Evolutionary conservation across 2,888 invertebrate species (phyloP).

Genomic region (Pimpla rufipes): DNA sequence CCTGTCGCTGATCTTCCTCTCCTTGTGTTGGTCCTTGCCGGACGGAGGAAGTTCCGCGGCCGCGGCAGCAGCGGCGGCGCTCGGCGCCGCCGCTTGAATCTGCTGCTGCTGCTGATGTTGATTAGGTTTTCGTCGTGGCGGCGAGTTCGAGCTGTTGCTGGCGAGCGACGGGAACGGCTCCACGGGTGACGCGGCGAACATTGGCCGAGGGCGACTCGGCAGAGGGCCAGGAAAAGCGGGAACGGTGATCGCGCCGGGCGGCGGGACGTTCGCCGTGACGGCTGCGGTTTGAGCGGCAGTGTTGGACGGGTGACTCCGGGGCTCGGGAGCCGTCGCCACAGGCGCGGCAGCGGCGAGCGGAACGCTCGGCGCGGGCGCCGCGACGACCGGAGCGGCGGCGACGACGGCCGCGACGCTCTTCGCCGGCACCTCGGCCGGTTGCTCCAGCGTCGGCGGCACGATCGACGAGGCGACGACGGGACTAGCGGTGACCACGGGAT

Average conservation of each 20-base stretch:
- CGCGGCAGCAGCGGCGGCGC: slow-evolving; percentile 52
- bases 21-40: slow-evolving; percentile 77
- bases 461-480: slow-evolving; percentile 23
- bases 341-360: slow-evolving; percentile 58
- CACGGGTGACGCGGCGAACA: slow-evolving; percentile 45
- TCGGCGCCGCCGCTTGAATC: slow-evolving; percentile 53
- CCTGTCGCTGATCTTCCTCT: slow-evolving; percentile 78
- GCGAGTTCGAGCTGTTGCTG: slow-evolving; percentile 76
- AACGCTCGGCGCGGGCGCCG: slow-evolving; percentile 54
- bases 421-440: slow-evolving; percentile 46
- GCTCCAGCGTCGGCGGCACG: slow-evolving; percentile 16
- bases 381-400: slow-evolving; percentile 67
- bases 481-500: slow-evolving; percentile 43
- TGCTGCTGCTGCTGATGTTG: slow-evolving; percentile 68
- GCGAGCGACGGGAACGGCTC: slow-evolving; percentile 63
- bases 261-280: slow-evolving; percentile 7
- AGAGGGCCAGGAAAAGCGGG: slow-evolving; percentile 59
- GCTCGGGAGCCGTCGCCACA: slow-evolving; percentile 22
- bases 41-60: slow-evolving; percentile 70
- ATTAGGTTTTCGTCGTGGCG: slow-evolving; percentile 80
- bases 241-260: slow-evolving; percentile 17
- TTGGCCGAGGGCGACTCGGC: slow-evolving; percentile 50
- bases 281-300: slow-evolving; percentile 22
- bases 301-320: slow-evolving; percentile 30
- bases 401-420: slow-evolving; percentile 70